A percentile compares a stretch with the other conserved stretches of the same genome.
Conservation (phyloP, 2,113 vertebrate genomes). For the Cyanocitta stelleri region DNA sequence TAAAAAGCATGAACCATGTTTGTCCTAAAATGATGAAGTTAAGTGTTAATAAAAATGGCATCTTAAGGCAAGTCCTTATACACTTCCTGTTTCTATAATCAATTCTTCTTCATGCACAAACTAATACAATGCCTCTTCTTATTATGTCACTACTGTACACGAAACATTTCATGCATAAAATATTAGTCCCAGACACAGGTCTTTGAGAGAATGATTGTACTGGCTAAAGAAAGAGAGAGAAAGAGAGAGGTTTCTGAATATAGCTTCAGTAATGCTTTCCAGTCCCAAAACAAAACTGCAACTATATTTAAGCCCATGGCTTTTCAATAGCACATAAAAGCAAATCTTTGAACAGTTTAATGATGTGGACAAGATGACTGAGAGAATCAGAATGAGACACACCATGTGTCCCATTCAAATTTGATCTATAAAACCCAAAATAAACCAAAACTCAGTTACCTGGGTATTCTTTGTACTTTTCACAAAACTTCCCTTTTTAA, state of each 20-base stretch:
- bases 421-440: not conserved
- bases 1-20: not conserved
- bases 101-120: constrained; percentile 27
- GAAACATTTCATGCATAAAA: constrained; percentile 63
- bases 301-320: not conserved
- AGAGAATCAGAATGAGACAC: not conserved
- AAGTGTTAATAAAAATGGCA: constrained; percentile 51
- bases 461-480: not conserved
- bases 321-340: not conserved
- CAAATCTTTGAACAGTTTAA: not conserved
- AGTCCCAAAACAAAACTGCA: not conserved
- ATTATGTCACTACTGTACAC: constrained; percentile 68
- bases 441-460: not conserved
- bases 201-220: constrained; percentile 9
- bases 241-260: not conserved
- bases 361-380: not conserved
- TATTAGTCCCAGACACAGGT: constrained; percentile 46
- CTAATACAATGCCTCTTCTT: constrained; percentile 63
- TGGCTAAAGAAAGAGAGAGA: not conserved
- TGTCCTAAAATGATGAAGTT: constrained; percentile 23
- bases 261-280: not conserved
- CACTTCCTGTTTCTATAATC: constrained; percentile 17
- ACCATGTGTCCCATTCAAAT: not conserved
- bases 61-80: constrained; percentile 16
- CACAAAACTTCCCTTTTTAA: not conserved